Evolutionary conservation across 2,888 invertebrate genomes (phyloP), one percentile per base, ranked within the genome.

Genomic region (Drosophila neoperkinsi): DNA sequence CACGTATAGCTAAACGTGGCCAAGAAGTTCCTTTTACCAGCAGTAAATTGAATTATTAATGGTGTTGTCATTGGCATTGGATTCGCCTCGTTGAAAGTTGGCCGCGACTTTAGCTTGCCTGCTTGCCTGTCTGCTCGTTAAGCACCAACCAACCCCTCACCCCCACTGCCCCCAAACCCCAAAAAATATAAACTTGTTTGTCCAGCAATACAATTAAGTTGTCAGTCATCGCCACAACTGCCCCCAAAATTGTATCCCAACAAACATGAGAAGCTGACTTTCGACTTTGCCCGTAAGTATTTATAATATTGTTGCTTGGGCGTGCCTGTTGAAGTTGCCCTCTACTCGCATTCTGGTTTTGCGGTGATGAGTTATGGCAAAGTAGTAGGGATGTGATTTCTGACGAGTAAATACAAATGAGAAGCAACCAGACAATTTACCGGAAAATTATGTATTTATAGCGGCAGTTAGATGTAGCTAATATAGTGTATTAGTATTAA

Each of bases 1-100:
- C 56, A 65, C 41, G 38, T 43, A 36, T 36, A n/a, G n/a, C 59
- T 28, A 50, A 50, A 38, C 51, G 60, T 50, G 60, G 34, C 21
- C 41, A 65, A 70, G 56, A 60, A 74, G 49, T 61, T 53, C 56
- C 59, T 31, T 46, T 55, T 60, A 50, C 70, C 62, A 69, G 52
- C 83, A 79, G 61, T 56, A 86, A 86, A 86, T 90, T 86, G 85
- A 86, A 86, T 86, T 86, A 86, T 86, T 90, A 86, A 86, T 86
- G 90, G 77, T 77, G 90, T 82, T 90, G 85, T 85, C 90, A 85
- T 84, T 78, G 71, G 62, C 64, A 76, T 60, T 64, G 63, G 66
- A 62, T 55, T 67, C 66, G 78, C 53, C 65, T 64, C 63, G 65
- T 73, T 67, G 58, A 79, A 87, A 84, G 67, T 81, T 79, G 69